These are phyloP conservation scores for Drosophila diplacantha DNA, from an alignment of 2,888 invertebrate genomes.

Conservation along the genomic window DNA sequence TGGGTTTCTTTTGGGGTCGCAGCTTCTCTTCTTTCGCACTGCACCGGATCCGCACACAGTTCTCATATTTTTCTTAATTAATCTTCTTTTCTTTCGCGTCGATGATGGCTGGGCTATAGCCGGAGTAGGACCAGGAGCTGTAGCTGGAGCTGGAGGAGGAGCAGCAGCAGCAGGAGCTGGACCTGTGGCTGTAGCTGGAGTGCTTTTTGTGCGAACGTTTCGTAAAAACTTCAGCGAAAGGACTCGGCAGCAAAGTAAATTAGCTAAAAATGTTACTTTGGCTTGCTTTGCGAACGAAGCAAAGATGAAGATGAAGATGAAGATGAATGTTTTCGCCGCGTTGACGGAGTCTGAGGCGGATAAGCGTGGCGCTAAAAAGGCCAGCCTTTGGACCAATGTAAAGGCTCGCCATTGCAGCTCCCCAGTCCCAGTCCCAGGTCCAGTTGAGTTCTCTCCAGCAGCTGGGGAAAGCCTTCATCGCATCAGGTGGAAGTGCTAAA, in stretches of 20 bases:
- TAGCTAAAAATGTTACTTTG: conserved; percentile 60
- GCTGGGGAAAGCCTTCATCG: conserved; percentile 14
- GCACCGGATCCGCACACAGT: conserved; percentile 76
- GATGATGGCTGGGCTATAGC: conserved; percentile 19
- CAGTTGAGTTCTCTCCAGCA: neutral
- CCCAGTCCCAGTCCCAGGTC: neutral
- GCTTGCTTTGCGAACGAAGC: conserved; percentile 13
- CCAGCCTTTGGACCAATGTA: conserved; percentile 5
- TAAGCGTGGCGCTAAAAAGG: conserved; percentile 39
- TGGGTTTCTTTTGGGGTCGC: neutral
- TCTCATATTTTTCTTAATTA: conserved; percentile 76
- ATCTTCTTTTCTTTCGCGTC: conserved; percentile 65
- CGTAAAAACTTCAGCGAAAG: conserved; percentile 40
- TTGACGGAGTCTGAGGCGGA: conserved; percentile 6
- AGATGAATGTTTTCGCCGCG: conserved; percentile 41
- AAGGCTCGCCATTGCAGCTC: conserved; percentile 10
- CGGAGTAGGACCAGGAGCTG: neutral
- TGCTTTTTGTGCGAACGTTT: conserved; percentile 39
- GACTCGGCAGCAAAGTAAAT: conserved; percentile 47
- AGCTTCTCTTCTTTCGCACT: conserved; percentile 28
- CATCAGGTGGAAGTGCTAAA: conserved; percentile 34
- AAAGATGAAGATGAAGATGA: conserved; percentile 41
- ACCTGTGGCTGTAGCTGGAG: neutral
- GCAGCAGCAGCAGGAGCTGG: neutral
- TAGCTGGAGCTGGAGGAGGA: neutral